Conservation (phyloP, 2,113 vertebrate genomes). For the Tamias sibiricus region DNA sequence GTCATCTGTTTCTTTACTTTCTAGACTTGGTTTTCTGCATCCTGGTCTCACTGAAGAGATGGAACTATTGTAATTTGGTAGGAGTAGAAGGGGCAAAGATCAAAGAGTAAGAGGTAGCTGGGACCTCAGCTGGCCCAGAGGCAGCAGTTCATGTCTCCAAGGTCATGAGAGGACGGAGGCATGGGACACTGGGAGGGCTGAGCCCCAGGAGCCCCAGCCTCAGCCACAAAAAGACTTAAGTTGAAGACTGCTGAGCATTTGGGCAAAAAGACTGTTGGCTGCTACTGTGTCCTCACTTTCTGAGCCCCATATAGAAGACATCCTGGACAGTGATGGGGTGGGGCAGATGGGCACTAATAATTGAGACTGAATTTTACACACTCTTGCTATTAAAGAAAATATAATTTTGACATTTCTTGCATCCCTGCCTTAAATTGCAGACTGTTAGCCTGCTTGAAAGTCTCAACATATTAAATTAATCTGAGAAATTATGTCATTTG, state of each 20-base stretch:
- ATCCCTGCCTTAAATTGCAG: neutral
- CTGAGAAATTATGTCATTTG: neutral
- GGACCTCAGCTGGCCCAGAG: neutral
- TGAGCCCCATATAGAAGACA: neutral
- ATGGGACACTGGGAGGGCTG: neutral
- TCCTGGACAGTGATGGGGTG: neutral
- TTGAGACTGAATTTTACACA: neutral
- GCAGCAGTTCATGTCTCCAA: neutral
- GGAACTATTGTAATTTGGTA: neutral
- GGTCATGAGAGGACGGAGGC: neutral
- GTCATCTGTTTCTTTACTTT: neutral
- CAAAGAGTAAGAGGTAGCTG: neutral
- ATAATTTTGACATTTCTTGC: neutral
- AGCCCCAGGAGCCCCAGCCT: neutral
- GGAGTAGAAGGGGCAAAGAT: neutral
- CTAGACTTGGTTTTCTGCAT: neutral
- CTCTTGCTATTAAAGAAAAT: constrained; percentile 5
- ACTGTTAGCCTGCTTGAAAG: neutral
- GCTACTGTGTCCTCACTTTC: neutral
- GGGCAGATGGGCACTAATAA: neutral
- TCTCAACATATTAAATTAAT: neutral
- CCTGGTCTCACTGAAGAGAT: neutral
- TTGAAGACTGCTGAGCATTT: neutral
- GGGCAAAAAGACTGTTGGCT: neutral
- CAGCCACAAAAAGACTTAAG: neutral